phyloP scores from a whole-genome alignment of 2,113 vertebrate species.

The Fregetta grallaria region DNA sequence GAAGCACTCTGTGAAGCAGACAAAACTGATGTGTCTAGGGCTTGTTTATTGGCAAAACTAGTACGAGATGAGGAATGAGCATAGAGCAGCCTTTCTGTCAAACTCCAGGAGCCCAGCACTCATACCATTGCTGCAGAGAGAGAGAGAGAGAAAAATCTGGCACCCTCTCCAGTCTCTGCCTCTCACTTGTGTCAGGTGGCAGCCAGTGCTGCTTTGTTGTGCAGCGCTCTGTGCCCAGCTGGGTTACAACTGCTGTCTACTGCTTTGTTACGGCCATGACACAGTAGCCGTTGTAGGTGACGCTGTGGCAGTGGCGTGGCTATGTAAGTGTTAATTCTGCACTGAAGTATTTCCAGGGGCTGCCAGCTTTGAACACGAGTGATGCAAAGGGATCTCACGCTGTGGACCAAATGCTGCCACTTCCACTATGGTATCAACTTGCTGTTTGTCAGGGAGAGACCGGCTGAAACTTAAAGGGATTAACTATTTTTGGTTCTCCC shows the following conservation, averaged over 20 bases:
- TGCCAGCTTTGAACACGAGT: conserved; percentile 7
- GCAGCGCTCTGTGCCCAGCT: neutral
- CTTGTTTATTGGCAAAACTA: neutral
- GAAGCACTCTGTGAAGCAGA: neutral
- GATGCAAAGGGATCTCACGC: neutral
- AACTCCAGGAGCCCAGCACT: neutral
- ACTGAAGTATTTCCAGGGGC: neutral
- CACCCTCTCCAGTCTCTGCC: neutral
- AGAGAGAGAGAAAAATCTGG: neutral
- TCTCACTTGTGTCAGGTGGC: neutral
- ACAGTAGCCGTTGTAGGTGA: neutral
- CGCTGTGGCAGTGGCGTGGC: neutral
- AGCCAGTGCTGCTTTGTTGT: neutral
- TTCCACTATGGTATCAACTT: conserved; percentile 18
- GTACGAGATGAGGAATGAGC: neutral
- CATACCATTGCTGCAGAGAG: neutral
- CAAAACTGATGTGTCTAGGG: neutral
- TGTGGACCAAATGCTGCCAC: conserved; percentile 57
- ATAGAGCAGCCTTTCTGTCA: neutral
- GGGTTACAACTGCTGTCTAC: neutral
- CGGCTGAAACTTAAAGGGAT: conserved; percentile 28
- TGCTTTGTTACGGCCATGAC: neutral
- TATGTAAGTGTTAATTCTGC: neutral
- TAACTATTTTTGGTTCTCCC: conserved; percentile 33
- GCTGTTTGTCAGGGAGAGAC: conserved; percentile 16